Percentiles rank a stretch among this genome's conserved stretches.
These are phyloP conservation scores for Micromys minutus DNA, from an alignment of 2,113 vertebrate genomes.

Conservation along the genomic window DNA sequence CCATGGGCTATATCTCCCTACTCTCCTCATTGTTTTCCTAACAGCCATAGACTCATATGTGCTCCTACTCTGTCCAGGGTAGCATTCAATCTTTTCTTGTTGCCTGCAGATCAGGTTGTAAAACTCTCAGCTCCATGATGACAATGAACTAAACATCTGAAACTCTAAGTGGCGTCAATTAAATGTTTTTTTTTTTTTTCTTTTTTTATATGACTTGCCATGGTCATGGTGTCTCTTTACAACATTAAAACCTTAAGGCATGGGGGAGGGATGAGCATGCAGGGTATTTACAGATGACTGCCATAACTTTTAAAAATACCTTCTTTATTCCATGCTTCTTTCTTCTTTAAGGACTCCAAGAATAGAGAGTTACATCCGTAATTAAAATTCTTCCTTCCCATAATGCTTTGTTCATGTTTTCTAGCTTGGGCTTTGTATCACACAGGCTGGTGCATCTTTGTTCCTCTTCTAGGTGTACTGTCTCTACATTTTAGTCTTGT, in stretches of 20 bases:
- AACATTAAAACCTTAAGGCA: background rate
- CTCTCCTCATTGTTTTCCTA: too few species aligned
- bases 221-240: background rate
- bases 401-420: background rate
- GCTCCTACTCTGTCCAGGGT: background rate
- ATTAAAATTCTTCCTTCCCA: background rate
- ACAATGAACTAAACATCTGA: background rate
- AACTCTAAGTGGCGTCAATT: background rate
- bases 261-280: background rate
- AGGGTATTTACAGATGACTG: background rate
- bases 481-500: background rate
- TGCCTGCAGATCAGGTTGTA: background rate
- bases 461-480: background rate
- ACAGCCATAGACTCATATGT: background rate
- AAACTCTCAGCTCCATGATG: background rate
- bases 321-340: background rate
- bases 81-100: background rate
- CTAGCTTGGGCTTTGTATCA: background rate
- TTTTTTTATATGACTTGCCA: background rate
- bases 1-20: too few species aligned
- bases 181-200: too few species aligned
- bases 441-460: background rate
- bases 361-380: background rate
- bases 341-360: background rate
- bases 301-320: background rate